phyloP scores from a whole-genome alignment of 2,113 vertebrate species.

The Egretta garzetta region DNA sequence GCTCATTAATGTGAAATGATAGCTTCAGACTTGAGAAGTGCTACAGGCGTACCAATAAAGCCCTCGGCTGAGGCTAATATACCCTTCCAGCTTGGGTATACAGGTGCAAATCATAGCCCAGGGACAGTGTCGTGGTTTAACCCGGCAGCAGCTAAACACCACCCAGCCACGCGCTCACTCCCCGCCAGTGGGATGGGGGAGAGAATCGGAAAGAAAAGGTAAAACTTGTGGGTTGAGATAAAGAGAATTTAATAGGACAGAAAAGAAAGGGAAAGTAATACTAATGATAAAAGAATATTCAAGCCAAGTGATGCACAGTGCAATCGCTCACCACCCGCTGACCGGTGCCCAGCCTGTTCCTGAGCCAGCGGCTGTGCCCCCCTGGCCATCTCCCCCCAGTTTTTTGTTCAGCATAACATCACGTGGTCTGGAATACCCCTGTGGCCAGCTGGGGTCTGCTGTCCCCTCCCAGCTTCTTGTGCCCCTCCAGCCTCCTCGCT shows the following conservation, averaged over 20 bases:
- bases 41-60: rapidly evolving
- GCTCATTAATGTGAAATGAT: background rate
- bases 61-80: background rate
- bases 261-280: background rate
- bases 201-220: background rate
- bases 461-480: background rate
- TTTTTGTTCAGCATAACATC: background rate
- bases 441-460: background rate
- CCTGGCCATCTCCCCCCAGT: background rate
- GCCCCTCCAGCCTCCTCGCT: background rate
- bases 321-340: background rate
- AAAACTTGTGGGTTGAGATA: background rate
- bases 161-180: background rate
- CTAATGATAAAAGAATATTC: background rate
- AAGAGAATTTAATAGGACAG: background rate
- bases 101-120: background rate
- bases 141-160: background rate
- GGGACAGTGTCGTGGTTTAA: background rate
- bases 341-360: background rate
- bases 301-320: background rate
- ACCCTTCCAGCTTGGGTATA: background rate
- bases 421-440: background rate
- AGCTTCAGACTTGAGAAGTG: background rate
- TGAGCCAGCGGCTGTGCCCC: background rate
- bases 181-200: background rate